Base-by-base conservation (phyloP, 2,113 vertebrate genomes). In the Odocoileus virginianus region DNA sequence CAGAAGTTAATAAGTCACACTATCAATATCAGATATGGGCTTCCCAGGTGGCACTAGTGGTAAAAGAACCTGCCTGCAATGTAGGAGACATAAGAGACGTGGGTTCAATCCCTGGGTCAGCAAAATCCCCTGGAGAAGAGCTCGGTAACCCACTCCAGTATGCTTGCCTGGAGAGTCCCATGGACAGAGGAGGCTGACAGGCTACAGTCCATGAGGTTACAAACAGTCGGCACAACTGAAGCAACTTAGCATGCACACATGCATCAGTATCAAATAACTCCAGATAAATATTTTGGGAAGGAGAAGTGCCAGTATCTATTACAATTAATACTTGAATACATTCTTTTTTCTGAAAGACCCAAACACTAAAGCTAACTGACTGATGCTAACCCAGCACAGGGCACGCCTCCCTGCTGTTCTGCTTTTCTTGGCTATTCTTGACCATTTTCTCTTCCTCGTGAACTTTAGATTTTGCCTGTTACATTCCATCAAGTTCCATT, bases 381-480 rank as follows among this genome's bases (percentile, higher is more conserved):
- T 3, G 9, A 45, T 7, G 30, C 23, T 45, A 28, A 28, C 21
- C 2, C 1, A 45, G 21, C 4, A 16, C 2, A 54, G 10, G 47
- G 28, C 4, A 17, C 4, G 16, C 14, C 15, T 27, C 9, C 33
- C 58, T 47, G 5, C 27, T 45, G 7, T 43, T 86, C 47, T 87
- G 45, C 50, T 83, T 47, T 55, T 52, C 11, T 64, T 61, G 60
- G 21, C 7, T 83, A 16, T 43, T 87, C 40, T 15, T 57, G 43
- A 17, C 64, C 2, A 5, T 87, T 94, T 67, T 87, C 15, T 91
- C 19, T 71, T 85, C 8, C 14, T 71, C 25, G 2, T 5, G 43
- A 86, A 89, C 13, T 54, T 96, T 89, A 91, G 14, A 78, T 89
- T 89, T 60, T 81, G 17, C 52, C 79, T 50, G 13, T 78, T 71